phyloP scores from a whole-genome alignment of 2,113 vertebrate species.

The Ailuropoda melanoleuca region DNA sequence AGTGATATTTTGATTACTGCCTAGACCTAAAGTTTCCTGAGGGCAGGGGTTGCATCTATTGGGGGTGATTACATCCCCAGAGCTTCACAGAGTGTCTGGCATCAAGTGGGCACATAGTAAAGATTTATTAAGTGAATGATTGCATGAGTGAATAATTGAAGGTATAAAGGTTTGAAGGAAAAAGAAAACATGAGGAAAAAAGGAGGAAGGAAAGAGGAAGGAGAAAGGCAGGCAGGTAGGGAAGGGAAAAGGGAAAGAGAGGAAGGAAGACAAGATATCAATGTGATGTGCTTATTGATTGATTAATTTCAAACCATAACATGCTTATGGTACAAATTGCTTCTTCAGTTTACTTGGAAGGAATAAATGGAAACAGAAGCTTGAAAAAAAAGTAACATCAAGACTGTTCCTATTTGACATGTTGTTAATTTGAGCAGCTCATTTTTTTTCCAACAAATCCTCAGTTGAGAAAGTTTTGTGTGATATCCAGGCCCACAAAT shows the following conservation, averaged over 20 bases:
- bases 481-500: background rate
- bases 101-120: background rate
- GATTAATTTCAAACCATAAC: slow-evolving; percentile 26
- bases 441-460: slow-evolving; percentile 33
- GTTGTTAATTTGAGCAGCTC: slow-evolving; percentile 39
- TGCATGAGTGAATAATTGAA: background rate
- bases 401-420: slow-evolving; percentile 33
- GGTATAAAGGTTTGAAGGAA: background rate
- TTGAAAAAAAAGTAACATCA: slow-evolving; percentile 41
- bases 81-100: background rate
- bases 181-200: background rate
- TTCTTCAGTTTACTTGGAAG: slow-evolving; percentile 28
- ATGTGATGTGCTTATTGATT: background rate
- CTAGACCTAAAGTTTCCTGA: background rate
- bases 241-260: background rate
- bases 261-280: background rate
- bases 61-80: background rate
- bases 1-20: background rate
- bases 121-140: background rate
- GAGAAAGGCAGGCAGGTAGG: background rate
- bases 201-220: no score
- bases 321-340: background rate
- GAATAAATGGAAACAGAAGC: slow-evolving; percentile 23
- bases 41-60: background rate
- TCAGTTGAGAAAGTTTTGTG: slow-evolving; percentile 28